Evolutionary conservation across 1,140 invertebrate species (phyloP), one percentile per base, ranked within the genome.

Genomic region (Bombus sylvicola): DNA sequence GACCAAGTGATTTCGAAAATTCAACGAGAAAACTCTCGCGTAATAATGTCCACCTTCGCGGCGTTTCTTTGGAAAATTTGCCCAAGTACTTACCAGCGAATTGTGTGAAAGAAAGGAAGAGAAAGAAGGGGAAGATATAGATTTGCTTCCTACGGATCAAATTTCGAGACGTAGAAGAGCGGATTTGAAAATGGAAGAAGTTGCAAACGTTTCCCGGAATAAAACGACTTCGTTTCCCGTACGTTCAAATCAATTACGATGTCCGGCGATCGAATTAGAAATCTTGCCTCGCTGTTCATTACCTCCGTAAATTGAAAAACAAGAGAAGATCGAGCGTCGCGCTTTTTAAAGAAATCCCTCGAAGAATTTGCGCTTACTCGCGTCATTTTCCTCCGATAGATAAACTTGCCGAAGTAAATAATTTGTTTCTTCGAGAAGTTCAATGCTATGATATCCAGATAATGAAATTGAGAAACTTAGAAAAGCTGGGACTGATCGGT

Each of bases 1-100:
- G 12, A 22, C 81, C 13, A 88, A 85, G 57, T 81, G 87, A 81
- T 85, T 88, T 81, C 68, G 73, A 57, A 85, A 85, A 88, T 75
- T 79, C 77, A 88, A 69, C 81, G 57, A 78, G 64, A 31, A 78
- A 83, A 72, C 57, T 82, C 79, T 62, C 12, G 31, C 15, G 78
- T 73, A 88, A 87, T 87, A 83, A 87, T 57, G 81, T 66, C 31
- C 15, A 9, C 8, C 31, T 39, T 39, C 9, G 25, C 13, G 41
- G 31, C 13, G 1, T 6, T 64, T 15, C 62, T 31, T 31, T 15
- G 13, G 0, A 66, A 18, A 3, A 82, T 88, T 62, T 87, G 34
- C 47, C n/a, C 64, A 83, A 83, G n/a, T 59, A 15, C 62, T 28
- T 34, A 9, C 4, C 31, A 10, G 25, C 8, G 25, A 59, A 22